Evolutionary conservation across 2,888 invertebrate species (phyloP).

Genomic region (Caenorhabditis sulstoni): DNA sequence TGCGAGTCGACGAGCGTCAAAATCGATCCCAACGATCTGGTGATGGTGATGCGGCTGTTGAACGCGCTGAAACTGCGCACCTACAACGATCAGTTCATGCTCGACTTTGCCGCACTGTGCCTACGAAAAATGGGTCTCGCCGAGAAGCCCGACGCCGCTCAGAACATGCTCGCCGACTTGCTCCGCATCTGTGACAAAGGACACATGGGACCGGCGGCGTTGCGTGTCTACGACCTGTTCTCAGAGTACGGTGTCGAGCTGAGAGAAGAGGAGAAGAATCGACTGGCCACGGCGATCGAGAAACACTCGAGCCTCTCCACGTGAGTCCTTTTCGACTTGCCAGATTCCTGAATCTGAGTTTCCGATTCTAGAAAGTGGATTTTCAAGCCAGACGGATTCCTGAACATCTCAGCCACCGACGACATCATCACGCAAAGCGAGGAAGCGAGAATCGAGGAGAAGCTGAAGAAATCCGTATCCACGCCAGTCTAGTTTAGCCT

Average conservation of each 20-base stretch:
- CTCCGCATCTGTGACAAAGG: slow-evolving; percentile 60
- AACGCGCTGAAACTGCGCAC: slow-evolving; percentile 63
- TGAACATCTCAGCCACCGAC: slow-evolving; percentile 51
- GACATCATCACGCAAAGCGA: slow-evolving; percentile 56
- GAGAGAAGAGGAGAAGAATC: slow-evolving; percentile 53
- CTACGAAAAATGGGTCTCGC: slow-evolving; percentile 52
- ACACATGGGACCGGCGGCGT: slow-evolving; percentile 62
- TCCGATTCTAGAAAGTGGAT: slow-evolving; percentile 62
- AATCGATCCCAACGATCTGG: slow-evolving; percentile 62
- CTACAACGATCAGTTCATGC: slow-evolving; percentile 63
- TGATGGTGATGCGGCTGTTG: slow-evolving; percentile 66
- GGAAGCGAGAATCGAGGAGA: slow-evolving; percentile 48
- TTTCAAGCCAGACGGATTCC: slow-evolving; percentile 58
- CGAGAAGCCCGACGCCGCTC: slow-evolving; percentile 40
- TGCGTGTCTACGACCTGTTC: slow-evolving; percentile 65
- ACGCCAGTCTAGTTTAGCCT: neutral
- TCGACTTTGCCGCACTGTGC: slow-evolving; percentile 63
- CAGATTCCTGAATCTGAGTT: neutral
- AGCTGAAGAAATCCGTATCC: slow-evolving; percentile 15
- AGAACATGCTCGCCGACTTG: slow-evolving; percentile 62
- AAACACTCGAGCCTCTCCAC: slow-evolving; percentile 60
- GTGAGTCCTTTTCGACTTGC: slow-evolving; percentile 19
- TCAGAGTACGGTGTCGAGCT: slow-evolving; percentile 52
- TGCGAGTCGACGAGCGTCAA: slow-evolving; percentile 16
- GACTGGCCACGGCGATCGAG: slow-evolving; percentile 55